Conservation (phyloP, 2,888 invertebrate species). For the Andrena minutula region DNA sequence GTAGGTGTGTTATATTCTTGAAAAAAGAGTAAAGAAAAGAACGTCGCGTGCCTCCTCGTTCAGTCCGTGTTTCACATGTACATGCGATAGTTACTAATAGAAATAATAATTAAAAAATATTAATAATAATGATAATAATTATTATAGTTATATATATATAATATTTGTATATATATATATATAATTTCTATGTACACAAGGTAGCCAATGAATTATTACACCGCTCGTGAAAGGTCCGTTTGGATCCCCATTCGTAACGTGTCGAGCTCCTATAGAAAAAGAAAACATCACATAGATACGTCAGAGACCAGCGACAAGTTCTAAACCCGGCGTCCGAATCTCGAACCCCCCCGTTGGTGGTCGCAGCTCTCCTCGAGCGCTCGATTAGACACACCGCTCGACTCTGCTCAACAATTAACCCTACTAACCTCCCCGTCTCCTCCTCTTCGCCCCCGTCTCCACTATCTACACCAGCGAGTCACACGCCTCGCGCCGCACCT, state of each 20-base stretch:
- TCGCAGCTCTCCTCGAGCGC: neutral
- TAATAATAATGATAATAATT: constrained; percentile 55
- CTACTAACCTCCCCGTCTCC: neutral
- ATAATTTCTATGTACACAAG: constrained; percentile 67
- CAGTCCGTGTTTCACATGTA: constrained; percentile 63
- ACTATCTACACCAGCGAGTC: neutral
- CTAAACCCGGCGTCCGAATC: constrained; percentile 33
- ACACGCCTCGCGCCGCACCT: neutral
- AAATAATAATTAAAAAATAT: constrained; percentile 50
- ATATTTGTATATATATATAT: constrained; percentile 47
- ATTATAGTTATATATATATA: constrained; percentile 57
- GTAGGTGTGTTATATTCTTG: constrained; percentile 12
- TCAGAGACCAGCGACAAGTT: constrained; percentile 50
- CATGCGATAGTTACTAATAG: constrained; percentile 51
- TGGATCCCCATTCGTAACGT: constrained; percentile 59
- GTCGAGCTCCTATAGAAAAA: constrained; percentile 41
- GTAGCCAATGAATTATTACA: constrained; percentile 70
- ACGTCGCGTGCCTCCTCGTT: constrained; percentile 59
- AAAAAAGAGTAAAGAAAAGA: constrained; percentile 53
- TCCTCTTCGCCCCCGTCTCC: neutral
- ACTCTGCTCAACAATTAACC: constrained; percentile 9
- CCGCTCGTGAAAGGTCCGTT: constrained; percentile 58
- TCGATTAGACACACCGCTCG: neutral
- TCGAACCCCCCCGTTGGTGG: neutral
- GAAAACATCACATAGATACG: constrained; percentile 56